phyloP scores from a whole-genome alignment of 2,113 vertebrate species.

The Rousettus leschenaultii region DNA sequence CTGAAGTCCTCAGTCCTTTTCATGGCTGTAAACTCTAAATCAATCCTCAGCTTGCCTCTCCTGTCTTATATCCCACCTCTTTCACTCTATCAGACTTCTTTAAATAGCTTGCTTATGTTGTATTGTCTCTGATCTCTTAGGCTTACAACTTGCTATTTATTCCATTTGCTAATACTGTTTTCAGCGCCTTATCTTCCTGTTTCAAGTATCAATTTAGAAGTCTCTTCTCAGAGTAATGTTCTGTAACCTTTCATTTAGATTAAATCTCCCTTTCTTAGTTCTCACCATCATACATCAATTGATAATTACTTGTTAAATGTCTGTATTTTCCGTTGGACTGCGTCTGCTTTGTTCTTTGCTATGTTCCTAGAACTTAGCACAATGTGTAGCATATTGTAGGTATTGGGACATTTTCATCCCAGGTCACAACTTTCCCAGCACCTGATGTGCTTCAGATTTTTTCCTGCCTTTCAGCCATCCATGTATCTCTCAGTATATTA shows the following conservation, averaged over 20 bases:
- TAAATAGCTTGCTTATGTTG: not conserved
- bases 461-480: not conserved
- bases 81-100: not conserved
- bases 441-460: not conserved
- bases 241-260: not conserved
- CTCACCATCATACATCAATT: not conserved
- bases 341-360: not conserved
- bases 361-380: not conserved
- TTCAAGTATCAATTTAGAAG: not conserved
- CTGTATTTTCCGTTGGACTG: not conserved
- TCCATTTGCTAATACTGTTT: not conserved
- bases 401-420: not conserved
- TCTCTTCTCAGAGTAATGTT: not conserved
- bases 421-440: not conserved
- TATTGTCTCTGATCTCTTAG: not conserved
- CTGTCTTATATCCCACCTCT: not conserved
- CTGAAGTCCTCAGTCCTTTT: not conserved
- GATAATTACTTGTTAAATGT: conserved; percentile 33
- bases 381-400: not conserved
- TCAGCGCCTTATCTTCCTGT: not conserved
- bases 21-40: too few relatives aligned
- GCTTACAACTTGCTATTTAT: not conserved
- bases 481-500: not conserved
- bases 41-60: too few relatives aligned
- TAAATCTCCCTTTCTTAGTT: not conserved